Base-by-base conservation (phyloP, 92 coral and sea anemone species). In the Desmophyllum pertusum region DNA sequence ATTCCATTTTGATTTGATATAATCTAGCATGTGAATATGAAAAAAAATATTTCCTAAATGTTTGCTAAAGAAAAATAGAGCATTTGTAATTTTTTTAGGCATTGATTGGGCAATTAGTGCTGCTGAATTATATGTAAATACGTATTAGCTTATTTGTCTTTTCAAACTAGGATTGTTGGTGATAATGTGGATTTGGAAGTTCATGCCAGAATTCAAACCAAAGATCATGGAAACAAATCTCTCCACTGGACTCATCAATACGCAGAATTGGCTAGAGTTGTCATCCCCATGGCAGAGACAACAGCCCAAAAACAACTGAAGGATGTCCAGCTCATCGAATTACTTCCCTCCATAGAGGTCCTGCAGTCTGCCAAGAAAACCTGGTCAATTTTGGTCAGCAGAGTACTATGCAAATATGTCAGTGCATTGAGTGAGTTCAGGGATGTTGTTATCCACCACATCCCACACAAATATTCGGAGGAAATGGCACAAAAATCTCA, bases 171-270 rank as follows among this genome's bases (percentile, higher is more conserved):
- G 19, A 67, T 67, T 43, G 85, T 80, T 43, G 85, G 85, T 64
- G 77, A 80, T n/a, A 80, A 80, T 46, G 77, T 80, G 42, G 77
- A 80, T 80, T 70, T 67, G 37, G 85, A 80, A 80, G 77, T 65
- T 0, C 85, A 80, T 43, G 85, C 85, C 71, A 68, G 77, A 35
- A 80, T 80, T 33, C 85, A 80, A 36, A 80, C 77, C 21, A 43
- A 80, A 53, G 85, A 80, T 11, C 85, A 80, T 43, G 77, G 77
- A 6, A 80, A 80, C 74, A 42, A 80, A 43, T 80, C 85, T 64
- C 42, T 80, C 14, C 85, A 80, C 21, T 80, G 77, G 85, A 51
- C 85, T 27, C 77, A 80, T 45, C 73, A 67, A 40, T 67, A 67
- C 35, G 73, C 73, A 33, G 73, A 33, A 36, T 33, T 8, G 13